Percentiles rank a stretch among this genome's conserved stretches.
These are phyloP conservation scores for Urocolius indicus DNA, from an alignment of 2,113 vertebrate species.

Conservation along the genomic window DNA sequence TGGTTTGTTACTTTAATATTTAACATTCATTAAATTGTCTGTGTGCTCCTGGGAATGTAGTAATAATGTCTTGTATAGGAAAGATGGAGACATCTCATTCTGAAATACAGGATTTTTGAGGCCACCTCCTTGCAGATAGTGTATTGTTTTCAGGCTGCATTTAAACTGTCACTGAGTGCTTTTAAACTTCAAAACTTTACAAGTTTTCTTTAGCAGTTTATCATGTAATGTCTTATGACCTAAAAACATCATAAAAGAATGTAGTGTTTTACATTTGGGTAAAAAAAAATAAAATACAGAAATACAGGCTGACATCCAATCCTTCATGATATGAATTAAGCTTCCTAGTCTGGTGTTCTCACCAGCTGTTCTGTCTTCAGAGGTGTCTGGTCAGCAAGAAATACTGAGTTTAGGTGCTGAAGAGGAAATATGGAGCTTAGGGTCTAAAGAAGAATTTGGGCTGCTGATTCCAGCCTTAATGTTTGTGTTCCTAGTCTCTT, in stretches of 20 bases:
- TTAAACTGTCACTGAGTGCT: background rate
- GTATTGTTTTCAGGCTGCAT: background rate
- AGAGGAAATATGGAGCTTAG: background rate
- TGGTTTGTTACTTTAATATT: background rate
- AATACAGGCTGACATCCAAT: background rate
- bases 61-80: background rate
- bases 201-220: background rate
- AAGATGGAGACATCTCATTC: background rate
- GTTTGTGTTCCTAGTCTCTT: background rate
- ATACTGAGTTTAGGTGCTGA: background rate
- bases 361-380: background rate
- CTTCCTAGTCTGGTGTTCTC: background rate
- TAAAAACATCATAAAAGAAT: background rate
- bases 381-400: background rate
- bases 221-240: background rate
- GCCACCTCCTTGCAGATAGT: background rate
- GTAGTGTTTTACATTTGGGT: background rate
- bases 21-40: background rate
- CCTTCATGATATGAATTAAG: background rate
- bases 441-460: background rate
- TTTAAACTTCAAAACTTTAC: background rate
- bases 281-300: background rate
- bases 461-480: background rate
- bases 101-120: background rate
- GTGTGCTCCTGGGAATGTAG: background rate